Conservation (phyloP, 2,113 vertebrate species). For the Gymnocephalus cernua region DNA sequence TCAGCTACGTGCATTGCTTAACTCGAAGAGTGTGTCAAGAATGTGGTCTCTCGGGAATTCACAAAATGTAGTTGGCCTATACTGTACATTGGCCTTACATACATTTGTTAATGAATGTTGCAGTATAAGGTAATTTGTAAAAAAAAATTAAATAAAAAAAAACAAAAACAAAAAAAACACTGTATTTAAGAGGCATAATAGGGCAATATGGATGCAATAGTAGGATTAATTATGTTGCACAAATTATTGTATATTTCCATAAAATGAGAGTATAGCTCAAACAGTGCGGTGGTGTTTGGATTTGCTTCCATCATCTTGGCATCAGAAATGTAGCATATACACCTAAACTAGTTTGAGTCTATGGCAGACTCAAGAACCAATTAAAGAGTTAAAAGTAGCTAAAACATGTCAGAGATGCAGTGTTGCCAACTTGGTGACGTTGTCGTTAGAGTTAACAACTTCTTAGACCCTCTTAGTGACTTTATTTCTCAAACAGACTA, state of each 20-base stretch:
- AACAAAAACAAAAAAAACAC: neutral
- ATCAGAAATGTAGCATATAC: no score
- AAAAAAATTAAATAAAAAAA: neutral
- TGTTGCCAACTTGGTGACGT: no score
- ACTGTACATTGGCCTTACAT: slow-evolving; percentile 23
- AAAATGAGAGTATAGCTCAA: neutral
- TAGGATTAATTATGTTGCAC: no score
- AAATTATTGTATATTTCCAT: neutral
- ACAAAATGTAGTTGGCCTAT: slow-evolving; percentile 42
- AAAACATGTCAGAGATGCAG: no score
- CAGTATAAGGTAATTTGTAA: neutral
- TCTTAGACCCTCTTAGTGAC: no score
- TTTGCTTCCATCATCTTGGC: no score
- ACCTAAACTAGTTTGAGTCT: no score
- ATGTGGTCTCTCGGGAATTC: slow-evolving; percentile 67
- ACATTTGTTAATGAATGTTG: neutral
- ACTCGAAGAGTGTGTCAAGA: slow-evolving; percentile 57
- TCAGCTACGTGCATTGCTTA: slow-evolving; percentile 71
- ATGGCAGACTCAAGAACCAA: no score
- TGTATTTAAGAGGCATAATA: neutral
- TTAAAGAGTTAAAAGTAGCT: no score
- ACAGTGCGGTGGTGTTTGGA: neutral
- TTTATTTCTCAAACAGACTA: no score
- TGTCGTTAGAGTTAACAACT: no score
- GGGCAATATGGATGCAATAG: neutral